A percentile compares a stretch with the other conserved stretches of the same genome.
Conservation (phyloP, 2,797 vertebrate species). For the Bucorvus abyssinicus region DNA sequence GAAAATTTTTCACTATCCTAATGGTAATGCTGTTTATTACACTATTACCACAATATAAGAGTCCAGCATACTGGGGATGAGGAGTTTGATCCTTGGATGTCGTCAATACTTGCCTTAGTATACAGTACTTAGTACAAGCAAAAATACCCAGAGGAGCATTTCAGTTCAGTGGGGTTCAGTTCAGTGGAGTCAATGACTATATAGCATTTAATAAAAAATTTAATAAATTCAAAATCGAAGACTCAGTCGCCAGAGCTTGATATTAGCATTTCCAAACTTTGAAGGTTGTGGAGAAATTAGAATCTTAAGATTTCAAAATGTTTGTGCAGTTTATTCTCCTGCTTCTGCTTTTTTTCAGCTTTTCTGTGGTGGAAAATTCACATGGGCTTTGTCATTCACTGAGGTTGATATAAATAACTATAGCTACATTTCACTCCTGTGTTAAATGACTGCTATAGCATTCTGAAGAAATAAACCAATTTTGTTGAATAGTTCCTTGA, state of each 20-base stretch:
- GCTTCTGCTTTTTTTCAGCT: background rate
- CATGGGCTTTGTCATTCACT: background rate
- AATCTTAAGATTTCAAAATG: background rate
- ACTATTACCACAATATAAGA: background rate
- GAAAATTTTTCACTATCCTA: background rate
- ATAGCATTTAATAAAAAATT: background rate
- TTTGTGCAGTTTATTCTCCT: background rate
- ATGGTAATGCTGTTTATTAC: background rate
- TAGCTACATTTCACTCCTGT: background rate
- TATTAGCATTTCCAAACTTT: background rate
- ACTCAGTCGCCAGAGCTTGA: background rate
- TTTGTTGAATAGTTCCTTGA: background rate
- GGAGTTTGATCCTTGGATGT: background rate
- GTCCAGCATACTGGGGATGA: background rate
- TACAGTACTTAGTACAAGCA: background rate
- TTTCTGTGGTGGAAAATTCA: background rate
- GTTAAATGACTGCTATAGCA: background rate
- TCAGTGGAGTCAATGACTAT: background rate
- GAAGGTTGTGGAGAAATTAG: background rate
- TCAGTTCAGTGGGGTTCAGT: background rate
- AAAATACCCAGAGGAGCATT: background rate
- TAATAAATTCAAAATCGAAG: background rate
- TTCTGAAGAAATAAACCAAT: background rate
- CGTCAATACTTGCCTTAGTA: background rate
- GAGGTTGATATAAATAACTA: background rate